phyloP scores from a whole-genome alignment of 2,113 vertebrate genomes.

The Entomyzon cyanotis region DNA sequence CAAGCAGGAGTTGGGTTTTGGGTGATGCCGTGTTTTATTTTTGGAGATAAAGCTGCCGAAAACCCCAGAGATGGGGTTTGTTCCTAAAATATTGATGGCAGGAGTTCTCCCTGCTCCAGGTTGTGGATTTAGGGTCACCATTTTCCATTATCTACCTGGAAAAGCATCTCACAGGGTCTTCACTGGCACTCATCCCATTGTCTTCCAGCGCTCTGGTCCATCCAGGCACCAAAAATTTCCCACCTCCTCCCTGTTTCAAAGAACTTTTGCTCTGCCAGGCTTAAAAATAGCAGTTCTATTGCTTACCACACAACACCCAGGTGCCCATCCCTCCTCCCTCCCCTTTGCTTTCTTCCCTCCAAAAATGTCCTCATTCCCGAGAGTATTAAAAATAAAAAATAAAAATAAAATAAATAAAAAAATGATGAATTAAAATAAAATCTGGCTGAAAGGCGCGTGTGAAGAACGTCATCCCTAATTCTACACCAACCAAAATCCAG shows the following conservation, averaged over 20 bases:
- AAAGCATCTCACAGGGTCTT: rapidly evolving
- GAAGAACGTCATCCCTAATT: neutral
- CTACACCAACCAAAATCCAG: neutral
- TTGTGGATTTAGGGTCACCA: neutral
- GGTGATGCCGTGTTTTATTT: rapidly evolving
- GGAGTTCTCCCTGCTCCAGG: neutral
- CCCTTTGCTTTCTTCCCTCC: neutral
- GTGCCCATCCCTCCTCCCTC: neutral
- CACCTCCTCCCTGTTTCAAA: neutral
- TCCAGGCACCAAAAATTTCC: neutral
- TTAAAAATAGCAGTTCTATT: neutral
- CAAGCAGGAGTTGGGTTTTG: rapidly evolving
- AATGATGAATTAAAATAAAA: neutral
- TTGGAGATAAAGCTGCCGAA: neutral
- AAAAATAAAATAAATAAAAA: too few species aligned
- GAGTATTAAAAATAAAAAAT: neutral
- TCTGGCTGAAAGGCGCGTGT: neutral
- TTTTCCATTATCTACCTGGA: neutral
- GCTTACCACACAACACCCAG: neutral
- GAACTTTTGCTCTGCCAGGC: neutral
- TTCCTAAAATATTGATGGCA: rapidly evolving
- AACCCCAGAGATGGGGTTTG: rapidly evolving
- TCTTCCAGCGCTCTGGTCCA: rapidly evolving
- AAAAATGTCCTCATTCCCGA: neutral
- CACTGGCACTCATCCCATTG: rapidly evolving